Percentiles rank a stretch among this genome's conserved stretches.
phyloP scores from a whole-genome alignment of 2,888 invertebrate genomes.

The Epirrhoe alternata region DNA sequence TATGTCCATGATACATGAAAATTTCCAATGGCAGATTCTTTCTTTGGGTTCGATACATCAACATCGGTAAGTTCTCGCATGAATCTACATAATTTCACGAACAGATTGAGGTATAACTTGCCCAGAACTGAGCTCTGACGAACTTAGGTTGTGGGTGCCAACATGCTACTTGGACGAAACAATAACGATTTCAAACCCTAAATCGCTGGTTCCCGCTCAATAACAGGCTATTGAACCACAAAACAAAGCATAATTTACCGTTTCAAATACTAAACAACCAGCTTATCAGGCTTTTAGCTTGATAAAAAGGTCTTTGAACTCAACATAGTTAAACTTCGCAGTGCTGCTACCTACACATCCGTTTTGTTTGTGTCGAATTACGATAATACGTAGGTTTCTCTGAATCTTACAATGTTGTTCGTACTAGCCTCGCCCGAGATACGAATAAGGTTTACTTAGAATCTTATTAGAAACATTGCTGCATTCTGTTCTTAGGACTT shows the following conservation, averaged over 20 bases:
- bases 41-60: slow-evolving; percentile 93
- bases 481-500: slow-evolving; percentile 7
- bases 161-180: slow-evolving; percentile 60
- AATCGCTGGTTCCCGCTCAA: slow-evolving; percentile 42
- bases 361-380: slow-evolving; percentile 52
- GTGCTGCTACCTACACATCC: slow-evolving; percentile 45
- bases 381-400: slow-evolving; percentile 38
- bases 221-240: slow-evolving; percentile 34
- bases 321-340: slow-evolving; percentile 19
- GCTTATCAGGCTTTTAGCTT: slow-evolving; percentile 11
- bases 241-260: slow-evolving; percentile 12
- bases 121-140: slow-evolving; percentile 42
- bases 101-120: slow-evolving; percentile 54
- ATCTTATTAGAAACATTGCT: background rate
- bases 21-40: slow-evolving; percentile 93
- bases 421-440: background rate
- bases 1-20: slow-evolving; percentile 86
- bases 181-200: slow-evolving; percentile 36
- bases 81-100: slow-evolving; percentile 47
- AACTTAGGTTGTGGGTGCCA: slow-evolving; percentile 56
- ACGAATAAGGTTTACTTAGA: background rate
- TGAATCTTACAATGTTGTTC: slow-evolving; percentile 26
- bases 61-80: slow-evolving; percentile 87
- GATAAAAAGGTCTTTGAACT: slow-evolving; percentile 33
- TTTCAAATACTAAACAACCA: slow-evolving; percentile 12